These are phyloP conservation scores for Xylocampa areola DNA, from an alignment of 2,888 invertebrate genomes.

Conservation along the genomic window DNA sequence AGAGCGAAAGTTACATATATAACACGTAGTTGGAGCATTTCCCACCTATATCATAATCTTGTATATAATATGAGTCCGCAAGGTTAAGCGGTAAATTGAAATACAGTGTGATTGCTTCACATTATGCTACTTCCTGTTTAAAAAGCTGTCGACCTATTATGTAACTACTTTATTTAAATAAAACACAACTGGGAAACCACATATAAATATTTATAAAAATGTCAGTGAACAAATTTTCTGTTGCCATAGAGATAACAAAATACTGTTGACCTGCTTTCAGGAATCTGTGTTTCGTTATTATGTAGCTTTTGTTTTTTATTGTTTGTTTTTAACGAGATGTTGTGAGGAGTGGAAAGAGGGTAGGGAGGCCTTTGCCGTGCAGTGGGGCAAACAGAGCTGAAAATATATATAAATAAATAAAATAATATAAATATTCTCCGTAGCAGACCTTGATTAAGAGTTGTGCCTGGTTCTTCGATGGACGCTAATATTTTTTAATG, in stretches of 20 bases:
- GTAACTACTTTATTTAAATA: constrained; percentile 36
- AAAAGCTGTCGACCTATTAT: constrained; percentile 30
- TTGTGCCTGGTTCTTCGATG: too few relatives aligned
- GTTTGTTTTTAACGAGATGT: too few relatives aligned
- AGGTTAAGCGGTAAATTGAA: constrained; percentile 54
- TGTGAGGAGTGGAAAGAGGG: too few relatives aligned
- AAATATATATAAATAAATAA: too few relatives aligned
- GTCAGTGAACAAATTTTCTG: constrained; percentile 10
- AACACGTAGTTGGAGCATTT: too few relatives aligned
- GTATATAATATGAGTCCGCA: constrained; percentile 29
- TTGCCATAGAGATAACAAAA: constrained; percentile 17
- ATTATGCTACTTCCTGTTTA: constrained; percentile 48
- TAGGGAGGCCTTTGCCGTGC: too few relatives aligned
- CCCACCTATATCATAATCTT: constrained; percentile 29
- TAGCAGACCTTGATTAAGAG: too few relatives aligned
- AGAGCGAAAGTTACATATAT: too few relatives aligned
- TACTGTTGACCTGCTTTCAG: constrained; percentile 33
- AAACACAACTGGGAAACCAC: constrained; percentile 18
- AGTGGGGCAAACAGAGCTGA: too few relatives aligned
- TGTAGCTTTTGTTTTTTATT: constrained; percentile 3
- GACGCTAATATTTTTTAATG: too few relatives aligned
- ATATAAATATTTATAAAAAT: constrained; percentile 13
- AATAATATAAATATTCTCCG: too few relatives aligned
- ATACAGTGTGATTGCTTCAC: constrained; percentile 30
- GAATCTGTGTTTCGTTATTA: constrained; percentile 11